Evolutionary conservation across 2,888 invertebrate species (phyloP).

Genomic region (Pseudococcus jackbeardsleyi): DNA sequence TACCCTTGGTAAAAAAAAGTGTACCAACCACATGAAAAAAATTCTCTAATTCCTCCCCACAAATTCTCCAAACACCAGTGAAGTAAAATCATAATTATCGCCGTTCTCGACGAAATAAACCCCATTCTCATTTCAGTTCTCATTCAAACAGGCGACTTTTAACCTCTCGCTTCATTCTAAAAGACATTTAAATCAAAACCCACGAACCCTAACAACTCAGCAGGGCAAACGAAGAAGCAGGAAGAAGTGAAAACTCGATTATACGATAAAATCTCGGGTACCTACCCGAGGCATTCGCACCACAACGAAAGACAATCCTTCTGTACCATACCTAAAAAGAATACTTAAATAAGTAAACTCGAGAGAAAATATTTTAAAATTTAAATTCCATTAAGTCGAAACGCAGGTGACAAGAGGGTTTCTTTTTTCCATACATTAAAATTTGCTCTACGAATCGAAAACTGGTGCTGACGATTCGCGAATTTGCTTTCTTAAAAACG

Average conservation of each 20-base stretch:
- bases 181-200: neutral
- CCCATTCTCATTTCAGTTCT: neutral
- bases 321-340: neutral
- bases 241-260: neutral
- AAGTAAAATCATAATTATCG: too few relatives aligned
- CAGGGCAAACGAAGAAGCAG: neutral
- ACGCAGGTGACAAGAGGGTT: slow-evolving; percentile 12
- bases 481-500: neutral
- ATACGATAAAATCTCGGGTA: neutral
- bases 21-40: too few relatives aligned
- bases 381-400: slow-evolving; percentile 10
- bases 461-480: neutral
- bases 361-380: slow-evolving; percentile 22
- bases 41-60: too few relatives aligned
- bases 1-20: too few relatives aligned
- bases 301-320: neutral
- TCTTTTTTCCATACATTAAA: slow-evolving; percentile 22
- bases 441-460: neutral
- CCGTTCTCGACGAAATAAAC: too few relatives aligned
- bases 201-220: neutral
- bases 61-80: too few relatives aligned
- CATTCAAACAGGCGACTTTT: neutral
- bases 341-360: slow-evolving; percentile 11
- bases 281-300: neutral
- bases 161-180: neutral